Evolutionary conservation across 2,888 invertebrate genomes (phyloP).

Genomic region (Heliothis peltigera): DNA sequence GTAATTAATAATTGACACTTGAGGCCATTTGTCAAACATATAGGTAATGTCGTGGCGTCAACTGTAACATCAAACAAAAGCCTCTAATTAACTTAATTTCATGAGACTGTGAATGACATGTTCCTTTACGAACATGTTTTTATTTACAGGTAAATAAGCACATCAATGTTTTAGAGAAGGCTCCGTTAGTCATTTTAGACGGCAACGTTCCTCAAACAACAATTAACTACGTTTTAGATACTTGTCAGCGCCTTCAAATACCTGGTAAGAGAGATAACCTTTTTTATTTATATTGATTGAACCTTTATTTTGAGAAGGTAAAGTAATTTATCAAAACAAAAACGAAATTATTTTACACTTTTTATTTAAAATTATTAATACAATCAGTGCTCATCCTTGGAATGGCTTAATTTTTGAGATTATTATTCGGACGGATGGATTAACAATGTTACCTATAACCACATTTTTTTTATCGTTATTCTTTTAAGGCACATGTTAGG

Average conservation of each 20-base stretch:
- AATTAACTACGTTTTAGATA: slow-evolving; percentile 90
- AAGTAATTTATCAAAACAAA: not conserved
- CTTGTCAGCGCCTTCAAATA: slow-evolving; percentile 90
- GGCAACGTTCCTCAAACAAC: slow-evolving; percentile 94
- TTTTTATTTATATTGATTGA: too few relatives aligned
- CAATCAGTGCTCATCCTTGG: slow-evolving; percentile 64
- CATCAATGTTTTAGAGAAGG: slow-evolving; percentile 88
- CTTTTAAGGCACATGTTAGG: slow-evolving; percentile 50
- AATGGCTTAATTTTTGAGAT: slow-evolving; percentile 66
- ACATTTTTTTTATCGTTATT: slow-evolving; percentile 41
- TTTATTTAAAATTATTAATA: slow-evolving; percentile 69
- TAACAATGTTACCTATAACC: slow-evolving; percentile 34
- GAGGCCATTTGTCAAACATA: slow-evolving; percentile 1
- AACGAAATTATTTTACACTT: slow-evolving; percentile 1
- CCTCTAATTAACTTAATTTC: slow-evolving; percentile 10
- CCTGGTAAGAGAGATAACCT: slow-evolving; percentile 90
- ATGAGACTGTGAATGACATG: not conserved
- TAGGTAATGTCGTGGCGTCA: not conserved
- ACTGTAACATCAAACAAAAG: slow-evolving; percentile 17
- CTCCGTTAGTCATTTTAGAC: slow-evolving; percentile 95
- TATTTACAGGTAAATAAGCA: slow-evolving; percentile 90
- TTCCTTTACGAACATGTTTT: slow-evolving; percentile 2
- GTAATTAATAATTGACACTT: slow-evolving; percentile 20
- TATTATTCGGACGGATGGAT: slow-evolving; percentile 64
- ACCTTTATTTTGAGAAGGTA: too few relatives aligned